phyloP scores from a whole-genome alignment of 2,113 vertebrate species.

The Ranitomeya imitator region DNA sequence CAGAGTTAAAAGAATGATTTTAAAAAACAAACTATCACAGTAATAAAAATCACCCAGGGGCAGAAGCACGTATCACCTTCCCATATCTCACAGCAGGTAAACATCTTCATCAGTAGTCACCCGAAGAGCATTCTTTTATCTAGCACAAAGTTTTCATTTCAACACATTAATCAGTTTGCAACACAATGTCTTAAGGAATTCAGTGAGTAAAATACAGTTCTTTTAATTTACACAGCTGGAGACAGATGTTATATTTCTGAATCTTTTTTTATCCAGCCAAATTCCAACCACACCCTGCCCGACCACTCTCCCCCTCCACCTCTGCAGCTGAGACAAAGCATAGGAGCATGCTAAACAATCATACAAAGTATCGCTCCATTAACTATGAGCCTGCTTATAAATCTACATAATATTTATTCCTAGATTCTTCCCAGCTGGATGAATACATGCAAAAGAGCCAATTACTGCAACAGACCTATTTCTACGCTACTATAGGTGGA shows the following conservation, averaged over 20 bases:
- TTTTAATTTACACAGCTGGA: slow-evolving; percentile 39
- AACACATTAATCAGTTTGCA: neutral
- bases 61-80: neutral
- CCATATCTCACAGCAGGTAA: no score
- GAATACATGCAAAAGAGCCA: neutral
- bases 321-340: slow-evolving; percentile 20
- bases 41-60: neutral
- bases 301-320: slow-evolving; percentile 36
- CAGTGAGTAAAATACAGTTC: neutral
- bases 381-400: neutral
- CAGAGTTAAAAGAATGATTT: neutral
- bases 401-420: neutral
- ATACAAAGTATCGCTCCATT: neutral
- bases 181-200: slow-evolving; percentile 12
- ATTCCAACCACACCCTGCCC: slow-evolving; percentile 52
- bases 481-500: neutral
- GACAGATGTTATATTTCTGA: slow-evolving; percentile 44
- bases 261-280: slow-evolving; percentile 40
- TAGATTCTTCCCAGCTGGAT: neutral
- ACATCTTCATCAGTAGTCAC: neutral
- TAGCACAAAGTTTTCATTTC: neutral
- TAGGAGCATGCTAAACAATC: slow-evolving; percentile 1
- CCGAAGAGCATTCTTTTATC: neutral
- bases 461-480: neutral
- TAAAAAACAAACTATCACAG: neutral